Conservation (phyloP, 2,797 vertebrate species). For the Halcyon chelicuti region DNA sequence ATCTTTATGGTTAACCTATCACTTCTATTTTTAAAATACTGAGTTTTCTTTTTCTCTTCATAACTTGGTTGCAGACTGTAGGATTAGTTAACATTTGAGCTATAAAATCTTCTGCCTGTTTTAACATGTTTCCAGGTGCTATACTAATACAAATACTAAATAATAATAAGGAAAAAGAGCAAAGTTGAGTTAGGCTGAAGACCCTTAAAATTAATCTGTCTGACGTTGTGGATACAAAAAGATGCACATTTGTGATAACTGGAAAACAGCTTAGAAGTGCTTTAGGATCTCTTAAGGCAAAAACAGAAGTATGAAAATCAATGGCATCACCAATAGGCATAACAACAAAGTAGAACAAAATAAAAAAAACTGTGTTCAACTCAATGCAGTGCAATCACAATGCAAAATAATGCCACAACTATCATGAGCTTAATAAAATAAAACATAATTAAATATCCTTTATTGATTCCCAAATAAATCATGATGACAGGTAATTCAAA, state of each 20-base stretch:
- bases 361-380: not conserved
- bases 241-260: fast-evolving
- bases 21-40: not conserved
- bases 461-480: not conserved
- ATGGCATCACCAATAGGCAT: not conserved
- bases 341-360: not conserved
- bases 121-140: not conserved
- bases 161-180: not conserved
- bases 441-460: not conserved
- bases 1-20: not conserved
- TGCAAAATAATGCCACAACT: not conserved
- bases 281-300: not conserved
- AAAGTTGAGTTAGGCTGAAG: not conserved
- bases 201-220: not conserved
- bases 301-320: not conserved
- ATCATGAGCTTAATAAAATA: not conserved
- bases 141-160: not conserved
- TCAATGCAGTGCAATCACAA: not conserved
- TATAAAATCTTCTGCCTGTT: not conserved
- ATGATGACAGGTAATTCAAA: not conserved
- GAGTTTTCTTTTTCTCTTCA: not conserved
- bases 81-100: not conserved
- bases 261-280: not conserved
- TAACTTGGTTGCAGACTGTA: not conserved
- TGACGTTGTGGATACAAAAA: not conserved